Percentiles rank a stretch among this genome's conserved stretches.
Evolutionary conservation across 1,140 invertebrate species (phyloP).

Genomic region (Apolygus lucorum): DNA sequence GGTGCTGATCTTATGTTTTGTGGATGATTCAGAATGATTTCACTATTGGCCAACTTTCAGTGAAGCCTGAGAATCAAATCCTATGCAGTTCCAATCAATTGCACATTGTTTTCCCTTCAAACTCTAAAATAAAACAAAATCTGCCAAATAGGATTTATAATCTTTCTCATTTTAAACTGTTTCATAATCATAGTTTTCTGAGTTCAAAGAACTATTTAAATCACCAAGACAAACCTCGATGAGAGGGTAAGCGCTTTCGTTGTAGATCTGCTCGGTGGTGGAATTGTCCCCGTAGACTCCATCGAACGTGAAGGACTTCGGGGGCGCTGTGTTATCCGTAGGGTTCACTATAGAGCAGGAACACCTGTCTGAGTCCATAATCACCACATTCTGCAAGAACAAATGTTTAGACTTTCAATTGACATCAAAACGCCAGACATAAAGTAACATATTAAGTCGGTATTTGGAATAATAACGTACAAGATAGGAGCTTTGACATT

Average conservation of each 20-base stretch:
- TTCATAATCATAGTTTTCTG: too few species aligned
- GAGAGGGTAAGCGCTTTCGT: slow-evolving; percentile 60
- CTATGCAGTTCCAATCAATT: too few species aligned
- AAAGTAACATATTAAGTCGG: not conserved
- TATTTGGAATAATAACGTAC: not conserved
- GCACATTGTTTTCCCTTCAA: too few species aligned
- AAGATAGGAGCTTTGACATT: not conserved
- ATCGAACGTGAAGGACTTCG: slow-evolving; percentile 70
- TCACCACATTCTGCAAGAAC: slow-evolving; percentile 56
- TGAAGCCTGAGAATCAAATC: too few species aligned
- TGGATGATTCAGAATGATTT: too few species aligned
- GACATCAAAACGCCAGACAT: not conserved
- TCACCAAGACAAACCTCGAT: too few species aligned
- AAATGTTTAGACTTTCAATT: not conserved
- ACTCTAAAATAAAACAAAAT: too few species aligned
- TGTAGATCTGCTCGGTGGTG: slow-evolving; percentile 56
- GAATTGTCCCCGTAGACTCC: slow-evolving; percentile 47
- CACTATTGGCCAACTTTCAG: too few species aligned
- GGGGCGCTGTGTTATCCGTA: slow-evolving; percentile 46
- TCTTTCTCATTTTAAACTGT: too few species aligned
- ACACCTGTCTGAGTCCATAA: slow-evolving; percentile 52
- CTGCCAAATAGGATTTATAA: too few species aligned
- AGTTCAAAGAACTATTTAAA: too few species aligned
- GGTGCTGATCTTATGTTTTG: too few species aligned
- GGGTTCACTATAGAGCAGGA: slow-evolving; percentile 52